phyloP scores from a whole-genome alignment of 2,888 invertebrate species.

The Apamea crenata region DNA sequence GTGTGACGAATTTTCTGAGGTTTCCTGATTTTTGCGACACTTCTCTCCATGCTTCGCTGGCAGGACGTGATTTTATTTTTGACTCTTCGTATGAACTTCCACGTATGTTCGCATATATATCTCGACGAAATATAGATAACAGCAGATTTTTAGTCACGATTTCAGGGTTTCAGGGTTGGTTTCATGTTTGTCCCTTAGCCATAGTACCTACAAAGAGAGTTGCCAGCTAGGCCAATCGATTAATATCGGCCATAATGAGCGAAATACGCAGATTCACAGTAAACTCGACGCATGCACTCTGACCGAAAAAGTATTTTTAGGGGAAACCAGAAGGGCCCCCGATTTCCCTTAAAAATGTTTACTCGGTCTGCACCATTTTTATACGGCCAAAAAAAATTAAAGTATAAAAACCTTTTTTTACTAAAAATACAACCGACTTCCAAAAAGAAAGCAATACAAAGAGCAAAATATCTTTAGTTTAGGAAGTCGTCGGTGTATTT shows the following conservation, averaged over 20 bases:
- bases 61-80: neutral
- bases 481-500: neutral
- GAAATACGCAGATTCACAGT: neutral
- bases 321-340: neutral
- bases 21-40: neutral
- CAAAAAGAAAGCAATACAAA: neutral
- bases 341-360: too few species aligned
- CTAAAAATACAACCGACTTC: neutral
- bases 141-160: neutral
- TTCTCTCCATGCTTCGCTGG: slow-evolving; percentile 6
- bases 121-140: neutral
- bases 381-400: neutral
- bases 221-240: neutral
- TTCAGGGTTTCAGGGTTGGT: neutral
- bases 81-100: neutral
- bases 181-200: neutral
- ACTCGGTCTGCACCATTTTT: neutral
- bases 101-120: neutral
- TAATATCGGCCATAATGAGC: neutral
- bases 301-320: neutral
- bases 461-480: neutral
- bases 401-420: neutral
- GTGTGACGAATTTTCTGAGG: neutral
- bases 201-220: neutral
- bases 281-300: neutral